Evolutionary conservation across 2,888 invertebrate species (phyloP).

Genomic region (Romanomermis culicivorax): DNA sequence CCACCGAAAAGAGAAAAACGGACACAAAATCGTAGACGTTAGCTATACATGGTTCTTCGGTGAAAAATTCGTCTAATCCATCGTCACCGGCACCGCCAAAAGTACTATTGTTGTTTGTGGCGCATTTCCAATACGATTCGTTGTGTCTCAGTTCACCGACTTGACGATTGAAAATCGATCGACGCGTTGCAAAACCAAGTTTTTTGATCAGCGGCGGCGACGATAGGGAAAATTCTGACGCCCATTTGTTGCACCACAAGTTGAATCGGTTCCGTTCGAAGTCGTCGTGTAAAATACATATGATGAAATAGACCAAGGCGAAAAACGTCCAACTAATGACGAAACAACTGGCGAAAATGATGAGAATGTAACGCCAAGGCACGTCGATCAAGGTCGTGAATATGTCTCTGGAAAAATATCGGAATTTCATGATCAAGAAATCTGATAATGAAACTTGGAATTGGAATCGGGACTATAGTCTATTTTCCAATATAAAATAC

Average conservation of each 20-base stretch:
- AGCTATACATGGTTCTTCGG: constrained; percentile 52
- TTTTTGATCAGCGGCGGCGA: no score
- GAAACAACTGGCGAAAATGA: constrained; percentile 66
- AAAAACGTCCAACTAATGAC: constrained; percentile 76
- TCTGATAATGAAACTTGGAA: no score
- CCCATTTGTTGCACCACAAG: neutral
- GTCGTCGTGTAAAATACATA: constrained; percentile 77
- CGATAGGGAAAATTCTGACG: no score
- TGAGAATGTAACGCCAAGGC: constrained; percentile 82
- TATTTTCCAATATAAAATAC: no score
- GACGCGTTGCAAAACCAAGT: neutral
- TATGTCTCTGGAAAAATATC: constrained; percentile 40
- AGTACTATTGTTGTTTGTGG: neutral
- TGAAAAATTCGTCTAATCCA: neutral
- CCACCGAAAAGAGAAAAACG: constrained; percentile 81
- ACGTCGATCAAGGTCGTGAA: constrained; percentile 83
- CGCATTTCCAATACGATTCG: no score
- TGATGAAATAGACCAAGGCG: constrained; percentile 82
- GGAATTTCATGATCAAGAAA: no score
- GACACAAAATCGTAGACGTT: constrained; percentile 70
- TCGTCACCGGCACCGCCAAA: neutral
- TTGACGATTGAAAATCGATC: neutral
- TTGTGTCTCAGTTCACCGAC: no score
- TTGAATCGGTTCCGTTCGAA: constrained; percentile 29
- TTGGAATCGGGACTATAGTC: no score